These are phyloP conservation scores for Brachionus paranguensis DNA, from an alignment of 1,140 invertebrate species.

Conservation along the genomic window DNA sequence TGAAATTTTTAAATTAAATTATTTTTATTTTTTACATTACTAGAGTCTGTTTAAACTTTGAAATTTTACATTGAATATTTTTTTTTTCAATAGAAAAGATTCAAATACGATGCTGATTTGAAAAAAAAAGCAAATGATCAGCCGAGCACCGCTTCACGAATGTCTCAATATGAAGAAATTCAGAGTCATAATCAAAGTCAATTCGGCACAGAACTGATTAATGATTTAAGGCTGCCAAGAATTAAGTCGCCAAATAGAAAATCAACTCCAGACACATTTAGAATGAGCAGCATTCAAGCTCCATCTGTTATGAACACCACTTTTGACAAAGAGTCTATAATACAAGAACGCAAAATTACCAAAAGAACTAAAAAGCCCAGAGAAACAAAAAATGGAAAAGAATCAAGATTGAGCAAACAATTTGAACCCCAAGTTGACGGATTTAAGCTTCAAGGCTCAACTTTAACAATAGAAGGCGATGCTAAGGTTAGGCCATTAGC, in stretches of 20 bases:
- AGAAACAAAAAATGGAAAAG: not conserved
- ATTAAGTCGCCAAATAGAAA: not conserved
- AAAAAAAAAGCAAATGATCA: not conserved
- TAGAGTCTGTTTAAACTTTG: no score
- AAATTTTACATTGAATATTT: not conserved
- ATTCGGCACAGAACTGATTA: slow-evolving; percentile 29
- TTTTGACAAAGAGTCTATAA: not conserved
- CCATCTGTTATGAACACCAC: slow-evolving; percentile 15
- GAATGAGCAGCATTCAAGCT: not conserved
- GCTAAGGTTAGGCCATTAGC: slow-evolving; percentile 29
- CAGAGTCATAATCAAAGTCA: not conserved
- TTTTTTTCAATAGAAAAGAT: not conserved
- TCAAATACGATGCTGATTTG: slow-evolving; percentile 21
- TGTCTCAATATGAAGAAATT: not conserved
- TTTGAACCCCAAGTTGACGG: not conserved
- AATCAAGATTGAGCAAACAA: not conserved
- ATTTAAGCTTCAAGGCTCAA: slow-evolving; percentile 8
- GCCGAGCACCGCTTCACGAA: not conserved
- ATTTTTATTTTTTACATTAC: no score
- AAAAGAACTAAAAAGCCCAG: not conserved
- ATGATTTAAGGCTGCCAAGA: slow-evolving; percentile 21
- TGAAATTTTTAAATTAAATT: no score
- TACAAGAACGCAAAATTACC: not conserved
- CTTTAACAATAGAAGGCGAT: not conserved
- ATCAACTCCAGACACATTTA: slow-evolving; percentile 1